Base-by-base conservation (phyloP, 1,140 invertebrate species). In the Neuroterus valhalla region DNA sequence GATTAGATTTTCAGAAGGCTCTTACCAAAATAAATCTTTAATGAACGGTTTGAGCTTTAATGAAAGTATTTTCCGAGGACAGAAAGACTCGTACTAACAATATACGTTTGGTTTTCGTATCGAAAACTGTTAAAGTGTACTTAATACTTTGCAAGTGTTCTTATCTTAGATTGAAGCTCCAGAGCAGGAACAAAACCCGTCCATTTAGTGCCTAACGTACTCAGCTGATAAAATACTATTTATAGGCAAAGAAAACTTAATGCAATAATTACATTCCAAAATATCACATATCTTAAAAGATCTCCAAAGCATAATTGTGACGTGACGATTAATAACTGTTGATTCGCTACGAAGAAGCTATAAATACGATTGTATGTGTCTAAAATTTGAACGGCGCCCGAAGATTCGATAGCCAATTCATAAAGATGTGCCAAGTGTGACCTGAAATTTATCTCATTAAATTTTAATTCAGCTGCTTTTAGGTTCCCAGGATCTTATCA, bases 121-220 rank as follows among this genome's bases (percentile, higher is more conserved):
- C 26, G 62, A 62, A 19, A 76, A 71, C 52, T 42, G n/a, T 83
- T 72, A 17, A 87, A 88, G 85, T 88, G 85, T 88, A 88, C 86
- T 87, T 88, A 66, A 52, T 17, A 38, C 15, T 43, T 66, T 46
- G 79, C 67, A 81, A 85, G 83, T 87, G 84, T 83, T 79, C 83
- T 85, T 87, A 84, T 79, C 81, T 76, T 80, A 69, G 74, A 81
- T 17, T 73, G 10, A 79, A 68, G 78, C 52, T 55, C 52, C 23
- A 62, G 55, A 77, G 66, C 52, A 80, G 75, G 44, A 85, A 83
- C 75, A 78, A 84, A 69, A 81, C 82, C 86, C 86, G 86, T 88
- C 86, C 86, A 86, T 82, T 83, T 88, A 86, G 85, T 87, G 86
- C 86, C 86, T 88, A 87, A 81, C 77, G 52, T 80, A 79, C 75